Conservation (phyloP, 2,113 vertebrate genomes). For the Oplegnathus fasciatus region DNA sequence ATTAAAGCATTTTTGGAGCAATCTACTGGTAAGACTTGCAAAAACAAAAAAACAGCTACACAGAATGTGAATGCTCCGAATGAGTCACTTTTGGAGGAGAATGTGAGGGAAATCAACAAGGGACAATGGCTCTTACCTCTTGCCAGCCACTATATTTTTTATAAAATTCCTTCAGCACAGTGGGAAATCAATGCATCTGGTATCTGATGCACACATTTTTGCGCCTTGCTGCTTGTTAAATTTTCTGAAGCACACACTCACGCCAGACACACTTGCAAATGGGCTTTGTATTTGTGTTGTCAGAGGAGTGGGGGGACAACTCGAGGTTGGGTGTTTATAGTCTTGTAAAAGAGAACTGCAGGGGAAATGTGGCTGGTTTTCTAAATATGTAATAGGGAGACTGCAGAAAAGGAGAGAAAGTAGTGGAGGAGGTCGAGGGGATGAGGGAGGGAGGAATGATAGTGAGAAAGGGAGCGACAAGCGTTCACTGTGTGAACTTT, state of each 20-base stretch:
- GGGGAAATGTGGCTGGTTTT: neutral
- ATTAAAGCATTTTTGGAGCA: slow-evolving; percentile 13
- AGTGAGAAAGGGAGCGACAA: neutral
- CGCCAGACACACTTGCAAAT: slow-evolving; percentile 1
- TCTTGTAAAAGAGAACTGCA: slow-evolving; percentile 11
- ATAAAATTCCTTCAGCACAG: neutral
- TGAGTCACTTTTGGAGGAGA: neutral
- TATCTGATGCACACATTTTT: slow-evolving; percentile 3
- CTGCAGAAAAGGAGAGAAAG: neutral
- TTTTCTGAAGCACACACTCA: slow-evolving; percentile 3
- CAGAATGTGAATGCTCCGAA: neutral
- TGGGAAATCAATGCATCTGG: slow-evolving; percentile 14
- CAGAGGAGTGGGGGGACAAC: slow-evolving; percentile 19
- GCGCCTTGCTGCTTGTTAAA: slow-evolving; percentile 10
- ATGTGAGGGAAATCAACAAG: slow-evolving; percentile 5
- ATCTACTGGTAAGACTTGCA: neutral
- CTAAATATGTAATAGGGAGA: neutral
- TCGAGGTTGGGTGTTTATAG: slow-evolving; percentile 22
- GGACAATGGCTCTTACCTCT: neutral
- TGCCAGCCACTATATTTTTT: neutral
- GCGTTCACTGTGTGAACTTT: neutral
- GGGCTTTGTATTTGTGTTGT: slow-evolving; percentile 23
- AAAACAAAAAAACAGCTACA: neutral
- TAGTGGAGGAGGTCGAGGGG: neutral
- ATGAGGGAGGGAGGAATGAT: neutral